These are phyloP conservation scores for Hirtodrosophila alboralis DNA, from an alignment of 2,888 invertebrate species.

Conservation along the genomic window DNA sequence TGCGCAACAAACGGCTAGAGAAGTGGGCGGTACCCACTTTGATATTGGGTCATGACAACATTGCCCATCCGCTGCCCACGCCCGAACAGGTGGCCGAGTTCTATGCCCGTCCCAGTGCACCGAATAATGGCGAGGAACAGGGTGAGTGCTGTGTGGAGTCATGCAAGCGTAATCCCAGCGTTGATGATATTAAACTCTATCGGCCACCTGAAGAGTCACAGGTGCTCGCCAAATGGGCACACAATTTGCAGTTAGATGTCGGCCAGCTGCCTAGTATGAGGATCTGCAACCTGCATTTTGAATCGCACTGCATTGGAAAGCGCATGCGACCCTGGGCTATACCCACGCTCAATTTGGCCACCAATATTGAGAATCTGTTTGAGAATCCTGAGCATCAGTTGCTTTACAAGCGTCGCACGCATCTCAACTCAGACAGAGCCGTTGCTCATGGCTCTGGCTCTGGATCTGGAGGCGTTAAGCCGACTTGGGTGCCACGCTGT, in stretches of 20 bases:
- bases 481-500: constrained; percentile 80
- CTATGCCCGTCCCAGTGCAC: constrained; percentile 65
- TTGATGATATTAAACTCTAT: constrained; percentile 80
- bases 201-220: constrained; percentile 77
- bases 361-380: constrained; percentile 72
- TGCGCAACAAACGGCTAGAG: constrained; percentile 80
- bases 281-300: constrained; percentile 80
- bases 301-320: constrained; percentile 80
- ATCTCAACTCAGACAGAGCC: constrained; percentile 24
- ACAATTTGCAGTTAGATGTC: constrained; percentile 74
- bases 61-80: constrained; percentile 68
- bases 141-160: constrained; percentile 80
- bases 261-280: constrained; percentile 55
- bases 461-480: constrained; percentile 28
- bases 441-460: background rate
- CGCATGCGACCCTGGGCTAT: constrained; percentile 79
- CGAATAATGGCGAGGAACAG: constrained; percentile 78
- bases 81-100: constrained; percentile 77
- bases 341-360: constrained; percentile 78
- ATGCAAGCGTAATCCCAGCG: constrained; percentile 80
- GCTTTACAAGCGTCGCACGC: constrained; percentile 59
- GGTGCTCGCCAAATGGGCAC: constrained; percentile 79
- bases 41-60: constrained; percentile 69
- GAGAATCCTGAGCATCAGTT: constrained; percentile 78
- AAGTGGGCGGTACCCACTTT: constrained; percentile 80